phyloP scores from a whole-genome alignment of 2,113 vertebrate genomes.

The Chaenocephalus aceratus region DNA sequence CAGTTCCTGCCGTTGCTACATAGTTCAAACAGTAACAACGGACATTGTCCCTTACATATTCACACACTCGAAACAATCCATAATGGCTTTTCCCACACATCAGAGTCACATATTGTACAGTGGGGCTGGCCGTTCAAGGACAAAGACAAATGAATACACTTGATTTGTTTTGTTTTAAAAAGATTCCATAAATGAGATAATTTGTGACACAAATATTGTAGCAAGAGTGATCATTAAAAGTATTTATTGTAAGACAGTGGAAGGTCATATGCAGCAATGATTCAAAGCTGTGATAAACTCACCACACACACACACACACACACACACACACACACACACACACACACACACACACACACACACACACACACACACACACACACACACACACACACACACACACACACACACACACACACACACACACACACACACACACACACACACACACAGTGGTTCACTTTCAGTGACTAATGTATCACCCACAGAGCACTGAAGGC shows the following conservation, averaged over 20 bases:
- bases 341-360: no score
- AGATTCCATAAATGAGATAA: not conserved
- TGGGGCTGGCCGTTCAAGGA: not conserved
- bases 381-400: no score
- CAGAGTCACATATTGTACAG: not conserved
- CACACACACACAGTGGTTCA: not conserved
- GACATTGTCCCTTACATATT: not conserved
- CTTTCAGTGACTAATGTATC: slow-evolving; percentile 16
- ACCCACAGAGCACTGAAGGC: slow-evolving; percentile 11
- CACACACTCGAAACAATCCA: not conserved
- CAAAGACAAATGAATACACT: not conserved
- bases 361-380: no score
- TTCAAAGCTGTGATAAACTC: not conserved
- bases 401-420: no score
- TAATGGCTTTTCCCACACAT: not conserved
- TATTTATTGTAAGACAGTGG: not conserved
- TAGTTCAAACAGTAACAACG: no score
- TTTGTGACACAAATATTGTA: not conserved
- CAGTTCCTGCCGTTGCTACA: no score
- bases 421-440: no score
- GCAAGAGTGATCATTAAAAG: not conserved
- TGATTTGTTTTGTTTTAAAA: not conserved
- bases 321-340: no score
- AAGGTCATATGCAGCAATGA: not conserved
- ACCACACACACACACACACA: not conserved